A percentile compares a stretch with the other conserved stretches of the same genome.
phyloP scores from a whole-genome alignment of 2,113 vertebrate genomes.

The Calonectris borealis region DNA sequence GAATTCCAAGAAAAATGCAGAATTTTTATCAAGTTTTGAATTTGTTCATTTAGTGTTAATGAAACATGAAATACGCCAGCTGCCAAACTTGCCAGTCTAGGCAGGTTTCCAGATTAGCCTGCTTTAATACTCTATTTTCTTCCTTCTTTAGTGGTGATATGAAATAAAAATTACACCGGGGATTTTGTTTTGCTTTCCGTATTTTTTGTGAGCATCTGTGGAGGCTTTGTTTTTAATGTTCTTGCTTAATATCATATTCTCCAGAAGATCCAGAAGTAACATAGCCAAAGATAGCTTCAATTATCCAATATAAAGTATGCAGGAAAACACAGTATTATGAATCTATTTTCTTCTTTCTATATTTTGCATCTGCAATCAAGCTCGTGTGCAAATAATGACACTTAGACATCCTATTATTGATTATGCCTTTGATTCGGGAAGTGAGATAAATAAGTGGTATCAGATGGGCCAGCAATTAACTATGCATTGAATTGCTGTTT shows the following conservation, averaged over 20 bases:
- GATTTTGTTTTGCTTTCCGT: not conserved
- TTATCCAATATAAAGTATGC: not conserved
- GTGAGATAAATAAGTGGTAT: slow-evolving; percentile 2
- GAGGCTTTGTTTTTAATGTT: not conserved
- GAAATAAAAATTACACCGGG: not conserved
- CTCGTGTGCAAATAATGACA: not conserved
- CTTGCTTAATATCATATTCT: not conserved
- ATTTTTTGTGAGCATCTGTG: not conserved
- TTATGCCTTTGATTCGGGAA: not conserved
- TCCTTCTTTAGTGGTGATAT: not conserved
- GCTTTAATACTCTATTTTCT: not conserved
- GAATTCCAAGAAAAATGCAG: not conserved
- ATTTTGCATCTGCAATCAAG: slow-evolving; percentile 13
- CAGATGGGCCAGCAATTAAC: slow-evolving; percentile 47
- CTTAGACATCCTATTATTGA: not conserved
- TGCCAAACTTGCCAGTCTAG: not conserved
- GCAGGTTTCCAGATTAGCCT: not conserved
- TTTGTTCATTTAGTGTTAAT: not conserved
- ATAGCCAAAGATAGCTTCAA: slow-evolving; percentile 35
- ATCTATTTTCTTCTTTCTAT: not conserved
- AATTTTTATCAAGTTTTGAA: not conserved
- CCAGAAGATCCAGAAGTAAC: slow-evolving; percentile 16
- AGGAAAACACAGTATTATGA: not conserved
- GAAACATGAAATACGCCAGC: not conserved
- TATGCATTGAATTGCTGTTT: not conserved